Percentiles rank a stretch among this genome's conserved stretches.
phyloP scores from a whole-genome alignment of 1,140 invertebrate genomes.

The Zaprionus camerounensis region DNA sequence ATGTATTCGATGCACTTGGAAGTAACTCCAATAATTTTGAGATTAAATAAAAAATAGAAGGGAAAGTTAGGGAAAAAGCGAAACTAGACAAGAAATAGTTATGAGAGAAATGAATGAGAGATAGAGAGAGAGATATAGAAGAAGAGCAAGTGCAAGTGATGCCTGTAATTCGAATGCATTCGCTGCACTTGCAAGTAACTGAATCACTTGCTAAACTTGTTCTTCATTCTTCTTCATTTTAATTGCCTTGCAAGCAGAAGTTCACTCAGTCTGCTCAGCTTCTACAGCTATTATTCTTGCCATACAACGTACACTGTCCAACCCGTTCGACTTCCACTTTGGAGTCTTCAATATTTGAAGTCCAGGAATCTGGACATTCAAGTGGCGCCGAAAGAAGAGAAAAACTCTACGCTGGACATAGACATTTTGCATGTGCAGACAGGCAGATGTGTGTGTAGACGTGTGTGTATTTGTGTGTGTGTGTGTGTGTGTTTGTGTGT shows the following conservation, averaged over 20 bases:
- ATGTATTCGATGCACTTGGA: background rate
- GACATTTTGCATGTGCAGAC: background rate
- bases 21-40: background rate
- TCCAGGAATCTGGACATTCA: background rate
- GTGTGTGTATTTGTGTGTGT: background rate
- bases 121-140: background rate
- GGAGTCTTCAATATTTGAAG: background rate
- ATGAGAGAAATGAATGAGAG: background rate
- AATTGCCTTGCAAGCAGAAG: background rate
- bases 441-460: background rate
- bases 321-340: background rate
- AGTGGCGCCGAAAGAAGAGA: slow-evolving; percentile 33
- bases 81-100: no score
- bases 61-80: background rate
- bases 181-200: background rate
- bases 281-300: background rate
- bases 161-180: background rate
- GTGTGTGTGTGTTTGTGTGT: background rate
- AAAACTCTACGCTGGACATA: slow-evolving; percentile 6
- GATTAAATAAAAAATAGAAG: background rate
- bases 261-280: background rate
- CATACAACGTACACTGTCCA: background rate
- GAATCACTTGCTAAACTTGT: background rate
- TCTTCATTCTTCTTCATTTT: background rate
- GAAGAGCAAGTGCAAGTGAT: background rate